Evolutionary conservation across 2,113 vertebrate species (phyloP).

Genomic region (Drymodes brunneopygia): DNA sequence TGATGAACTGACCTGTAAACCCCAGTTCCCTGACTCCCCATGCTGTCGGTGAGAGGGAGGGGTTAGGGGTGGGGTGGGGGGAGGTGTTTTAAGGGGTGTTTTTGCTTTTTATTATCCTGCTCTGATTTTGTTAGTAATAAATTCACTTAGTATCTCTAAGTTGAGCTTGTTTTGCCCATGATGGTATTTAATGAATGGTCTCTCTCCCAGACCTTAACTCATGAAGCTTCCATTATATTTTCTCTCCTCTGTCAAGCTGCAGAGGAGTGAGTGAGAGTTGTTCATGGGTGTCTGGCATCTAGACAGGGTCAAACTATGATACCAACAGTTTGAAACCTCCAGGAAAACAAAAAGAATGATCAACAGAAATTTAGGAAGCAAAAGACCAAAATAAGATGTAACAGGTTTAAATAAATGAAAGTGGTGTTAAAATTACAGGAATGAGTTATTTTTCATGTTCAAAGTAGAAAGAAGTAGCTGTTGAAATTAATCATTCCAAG

Average conservation of each 20-base stretch:
- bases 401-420: background rate
- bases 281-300: background rate
- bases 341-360: background rate
- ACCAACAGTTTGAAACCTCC: background rate
- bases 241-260: background rate
- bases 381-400: background rate
- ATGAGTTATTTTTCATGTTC: background rate
- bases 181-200: background rate
- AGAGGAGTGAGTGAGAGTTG: background rate
- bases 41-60: fast-evolving
- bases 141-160: background rate
- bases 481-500: background rate
- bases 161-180: background rate
- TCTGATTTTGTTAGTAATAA: background rate
- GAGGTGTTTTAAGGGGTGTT: background rate
- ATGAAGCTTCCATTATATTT: background rate
- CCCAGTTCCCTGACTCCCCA: background rate
- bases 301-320: background rate
- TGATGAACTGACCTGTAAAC: background rate
- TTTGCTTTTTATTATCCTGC: background rate
- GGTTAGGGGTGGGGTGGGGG: too few species aligned
- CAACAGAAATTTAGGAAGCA: background rate
- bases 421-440: background rate
- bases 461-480: background rate
- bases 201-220: background rate